phyloP scores from a whole-genome alignment of 2,113 vertebrate species.

The Ptychochromis oligacanthus region DNA sequence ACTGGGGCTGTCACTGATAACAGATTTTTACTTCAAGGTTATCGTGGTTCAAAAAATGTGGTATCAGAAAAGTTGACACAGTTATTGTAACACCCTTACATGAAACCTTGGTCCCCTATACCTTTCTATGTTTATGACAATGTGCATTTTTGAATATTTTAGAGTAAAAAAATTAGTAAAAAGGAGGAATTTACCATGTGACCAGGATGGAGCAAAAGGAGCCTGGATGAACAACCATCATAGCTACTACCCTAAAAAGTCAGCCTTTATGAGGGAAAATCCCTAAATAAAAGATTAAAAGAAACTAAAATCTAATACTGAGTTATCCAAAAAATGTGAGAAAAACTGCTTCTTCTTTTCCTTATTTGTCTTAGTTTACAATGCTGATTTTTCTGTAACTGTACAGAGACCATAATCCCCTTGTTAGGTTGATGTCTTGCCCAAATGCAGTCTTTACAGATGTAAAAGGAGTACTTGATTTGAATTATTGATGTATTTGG shows the following conservation, averaged over 20 bases:
- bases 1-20: background rate
- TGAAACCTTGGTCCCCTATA: background rate
- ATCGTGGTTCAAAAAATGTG: background rate
- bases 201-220: background rate
- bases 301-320: background rate
- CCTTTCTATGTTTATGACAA: background rate
- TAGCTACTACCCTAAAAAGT: no score
- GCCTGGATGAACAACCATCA: background rate
- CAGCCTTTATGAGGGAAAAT: background rate
- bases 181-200: background rate
- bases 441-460: background rate
- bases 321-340: background rate
- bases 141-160: background rate
- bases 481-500: constrained; percentile 25
- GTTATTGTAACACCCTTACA: background rate
- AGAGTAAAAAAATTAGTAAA: background rate
- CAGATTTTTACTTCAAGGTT: background rate
- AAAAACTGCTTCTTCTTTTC: background rate
- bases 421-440: background rate
- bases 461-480: constrained; percentile 17
- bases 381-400: background rate
- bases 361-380: constrained; percentile 3
- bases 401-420: background rate
- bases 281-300: background rate
- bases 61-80: background rate